phyloP scores from a whole-genome alignment of 2,113 vertebrate genomes.

The Bubalus kerabau region DNA sequence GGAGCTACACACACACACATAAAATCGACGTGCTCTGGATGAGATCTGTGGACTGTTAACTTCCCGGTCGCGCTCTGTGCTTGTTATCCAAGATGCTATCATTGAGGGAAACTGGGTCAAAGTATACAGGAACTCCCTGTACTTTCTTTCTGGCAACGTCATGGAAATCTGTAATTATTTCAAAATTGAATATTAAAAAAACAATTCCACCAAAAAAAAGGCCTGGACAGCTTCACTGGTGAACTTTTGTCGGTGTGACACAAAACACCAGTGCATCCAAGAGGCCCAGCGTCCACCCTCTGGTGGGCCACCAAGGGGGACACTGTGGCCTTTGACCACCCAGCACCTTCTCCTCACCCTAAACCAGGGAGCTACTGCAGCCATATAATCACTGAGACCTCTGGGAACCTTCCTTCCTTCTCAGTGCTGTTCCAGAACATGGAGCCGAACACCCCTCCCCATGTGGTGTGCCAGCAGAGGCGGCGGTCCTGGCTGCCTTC shows the following conservation, averaged over 20 bases:
- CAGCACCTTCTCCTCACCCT: background rate
- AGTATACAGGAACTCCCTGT: background rate
- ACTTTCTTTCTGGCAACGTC: background rate
- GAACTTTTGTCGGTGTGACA: background rate
- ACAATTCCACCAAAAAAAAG: background rate
- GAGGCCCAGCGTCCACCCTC: background rate
- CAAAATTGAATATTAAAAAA: background rate
- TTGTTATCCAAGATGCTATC: background rate
- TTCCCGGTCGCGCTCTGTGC: fast-evolving
- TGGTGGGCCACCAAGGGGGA: no score
- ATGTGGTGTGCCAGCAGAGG: background rate
- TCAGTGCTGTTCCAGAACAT: fast-evolving
- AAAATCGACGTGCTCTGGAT: background rate
- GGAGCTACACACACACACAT: background rate
- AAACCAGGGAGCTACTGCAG: no score
- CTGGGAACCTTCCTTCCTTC: background rate
- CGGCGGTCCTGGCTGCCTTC: background rate
- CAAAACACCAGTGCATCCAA: background rate
- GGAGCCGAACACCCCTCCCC: fast-evolving
- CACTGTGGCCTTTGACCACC: fast-evolving
- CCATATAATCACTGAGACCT: fast-evolving
- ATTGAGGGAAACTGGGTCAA: no score
- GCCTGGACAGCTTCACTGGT: no score
- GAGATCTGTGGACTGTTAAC: background rate
- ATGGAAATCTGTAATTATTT: background rate